Evolutionary conservation across 2,113 vertebrate species (phyloP).

Genomic region (Thalassoma bifasciatum): DNA sequence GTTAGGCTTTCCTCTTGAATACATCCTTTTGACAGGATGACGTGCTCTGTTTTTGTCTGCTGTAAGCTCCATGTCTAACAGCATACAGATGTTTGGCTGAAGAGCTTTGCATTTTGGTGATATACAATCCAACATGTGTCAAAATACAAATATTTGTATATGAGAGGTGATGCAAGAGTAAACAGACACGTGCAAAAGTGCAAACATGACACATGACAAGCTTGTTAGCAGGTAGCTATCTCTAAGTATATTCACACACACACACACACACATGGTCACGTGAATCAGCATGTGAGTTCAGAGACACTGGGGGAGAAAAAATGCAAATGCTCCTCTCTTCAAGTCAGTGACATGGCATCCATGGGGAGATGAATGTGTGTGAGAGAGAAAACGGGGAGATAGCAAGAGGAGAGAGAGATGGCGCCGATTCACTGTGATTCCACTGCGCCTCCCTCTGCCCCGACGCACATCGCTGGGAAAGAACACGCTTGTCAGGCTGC

Average conservation of each 20-base stretch:
- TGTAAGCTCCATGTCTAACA: constrained; percentile 59
- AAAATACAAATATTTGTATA: constrained; percentile 30
- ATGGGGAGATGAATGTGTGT: constrained; percentile 47
- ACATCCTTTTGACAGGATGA: constrained; percentile 39
- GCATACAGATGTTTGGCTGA: constrained; percentile 44
- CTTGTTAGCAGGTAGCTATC: constrained; percentile 34
- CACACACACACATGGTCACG: constrained; percentile 36
- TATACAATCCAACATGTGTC: constrained; percentile 44
- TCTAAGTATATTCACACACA: constrained; percentile 24
- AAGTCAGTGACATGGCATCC: constrained; percentile 70
- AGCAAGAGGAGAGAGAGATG: constrained; percentile 34
- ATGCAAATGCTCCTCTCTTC: constrained; percentile 74
- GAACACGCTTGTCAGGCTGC: constrained; percentile 63
- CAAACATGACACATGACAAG: constrained; percentile 33
- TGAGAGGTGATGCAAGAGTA: constrained; percentile 32
- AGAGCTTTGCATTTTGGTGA: constrained; percentile 25
- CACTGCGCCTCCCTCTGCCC: constrained; percentile 38
- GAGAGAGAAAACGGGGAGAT: constrained; percentile 13
- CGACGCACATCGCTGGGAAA: constrained; percentile 47
- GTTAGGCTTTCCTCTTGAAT: constrained; percentile 37
- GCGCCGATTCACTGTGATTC: constrained; percentile 61
- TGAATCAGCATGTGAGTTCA: constrained; percentile 69
- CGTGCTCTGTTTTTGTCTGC: constrained; percentile 25
- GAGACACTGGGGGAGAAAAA: constrained; percentile 62
- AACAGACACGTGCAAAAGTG: constrained; percentile 40